phyloP scores from a whole-genome alignment of 2,797 vertebrate species.

The Cottoperca gobio region DNA sequence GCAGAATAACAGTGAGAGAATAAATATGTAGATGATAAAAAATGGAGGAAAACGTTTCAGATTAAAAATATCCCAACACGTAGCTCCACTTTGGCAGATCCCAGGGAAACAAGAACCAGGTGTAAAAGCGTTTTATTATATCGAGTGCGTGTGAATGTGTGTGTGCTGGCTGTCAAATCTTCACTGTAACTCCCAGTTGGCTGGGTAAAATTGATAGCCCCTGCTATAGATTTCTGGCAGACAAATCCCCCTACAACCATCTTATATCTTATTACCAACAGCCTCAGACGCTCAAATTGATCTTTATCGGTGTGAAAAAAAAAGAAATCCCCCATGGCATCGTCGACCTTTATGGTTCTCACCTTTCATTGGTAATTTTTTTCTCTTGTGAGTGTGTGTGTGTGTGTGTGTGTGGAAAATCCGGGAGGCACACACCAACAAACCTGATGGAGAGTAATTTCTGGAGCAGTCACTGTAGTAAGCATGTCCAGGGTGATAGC shows the following conservation, averaged over 20 bases:
- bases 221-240: constrained; percentile 78
- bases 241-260: constrained; percentile 75
- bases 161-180: constrained; percentile 33
- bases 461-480: constrained; percentile 41
- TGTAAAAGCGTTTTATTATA: constrained; percentile 62
- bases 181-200: constrained; percentile 67
- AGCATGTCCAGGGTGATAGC: constrained; percentile 65
- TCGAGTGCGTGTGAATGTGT: background rate
- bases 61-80: constrained; percentile 27
- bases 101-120: constrained; percentile 51
- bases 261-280: constrained; percentile 81
- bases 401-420: constrained; percentile 43
- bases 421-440: constrained; percentile 36
- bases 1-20: constrained; percentile 37
- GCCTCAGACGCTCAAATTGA: constrained; percentile 78
- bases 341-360: constrained; percentile 77
- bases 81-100: constrained; percentile 43
- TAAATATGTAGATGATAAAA: constrained; percentile 61
- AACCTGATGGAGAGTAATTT: constrained; percentile 56
- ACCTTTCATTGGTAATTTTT: constrained; percentile 63
- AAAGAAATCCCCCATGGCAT: constrained; percentile 61
- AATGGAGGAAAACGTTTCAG: constrained; percentile 26
- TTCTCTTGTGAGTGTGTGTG: constrained; percentile 13
- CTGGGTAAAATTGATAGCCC: constrained; percentile 72
- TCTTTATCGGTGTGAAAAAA: constrained; percentile 75